Evolutionary conservation across 2,797 vertebrate species (phyloP).

Genomic region (Melanitta fusca): DNA sequence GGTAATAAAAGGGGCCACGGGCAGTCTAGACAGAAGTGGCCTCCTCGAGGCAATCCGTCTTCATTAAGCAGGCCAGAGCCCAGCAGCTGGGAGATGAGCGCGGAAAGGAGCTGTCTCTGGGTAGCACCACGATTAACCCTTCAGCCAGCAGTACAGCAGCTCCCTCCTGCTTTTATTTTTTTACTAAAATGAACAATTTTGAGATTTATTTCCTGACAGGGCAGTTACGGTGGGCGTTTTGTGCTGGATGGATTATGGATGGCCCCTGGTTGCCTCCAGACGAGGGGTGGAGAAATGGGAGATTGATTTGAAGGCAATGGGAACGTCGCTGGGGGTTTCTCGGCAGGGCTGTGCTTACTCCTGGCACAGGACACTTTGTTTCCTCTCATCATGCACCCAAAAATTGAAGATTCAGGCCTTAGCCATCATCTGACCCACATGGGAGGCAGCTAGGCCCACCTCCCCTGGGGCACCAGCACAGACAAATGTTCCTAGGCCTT

Average conservation of each 20-base stretch:
- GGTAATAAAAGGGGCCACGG: neutral
- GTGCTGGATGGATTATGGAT: neutral
- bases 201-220: neutral
- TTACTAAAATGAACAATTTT: neutral
- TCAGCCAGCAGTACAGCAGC: neutral
- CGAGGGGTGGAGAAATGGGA: neutral
- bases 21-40: neutral
- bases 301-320: neutral
- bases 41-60: slow-evolving; percentile 26
- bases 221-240: neutral
- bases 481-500: neutral
- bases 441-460: neutral
- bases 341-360: neutral
- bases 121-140: slow-evolving; percentile 24
- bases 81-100: neutral
- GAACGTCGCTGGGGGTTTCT: neutral
- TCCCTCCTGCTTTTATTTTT: neutral
- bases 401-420: neutral
- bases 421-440: neutral
- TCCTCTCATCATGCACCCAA: neutral
- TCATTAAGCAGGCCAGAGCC: neutral
- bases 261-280: neutral
- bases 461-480: neutral
- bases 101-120: neutral
- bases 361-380: too few species aligned